These are phyloP conservation scores for Aphidius gifuensis DNA, from an alignment of 1,140 invertebrate species.

Conservation along the genomic window DNA sequence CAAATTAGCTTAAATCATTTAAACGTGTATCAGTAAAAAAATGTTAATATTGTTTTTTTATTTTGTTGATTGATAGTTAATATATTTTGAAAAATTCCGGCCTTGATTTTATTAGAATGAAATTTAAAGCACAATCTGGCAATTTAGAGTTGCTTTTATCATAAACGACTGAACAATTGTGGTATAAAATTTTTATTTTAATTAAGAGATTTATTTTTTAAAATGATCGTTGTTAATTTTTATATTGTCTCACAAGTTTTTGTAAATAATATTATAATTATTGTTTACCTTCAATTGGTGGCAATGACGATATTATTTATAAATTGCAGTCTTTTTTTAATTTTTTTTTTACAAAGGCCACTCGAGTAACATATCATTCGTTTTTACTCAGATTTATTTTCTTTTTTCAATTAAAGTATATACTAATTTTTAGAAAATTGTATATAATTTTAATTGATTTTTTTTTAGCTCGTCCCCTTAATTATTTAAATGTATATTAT, in stretches of 20 bases:
- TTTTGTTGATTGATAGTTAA: too few species aligned
- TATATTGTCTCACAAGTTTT: constrained; percentile 24
- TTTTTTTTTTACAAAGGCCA: constrained; percentile 42
- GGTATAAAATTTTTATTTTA: too few species aligned
- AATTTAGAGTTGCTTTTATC: too few species aligned
- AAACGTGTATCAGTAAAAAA: too few species aligned
- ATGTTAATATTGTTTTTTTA: too few species aligned
- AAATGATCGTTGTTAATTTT: too few species aligned
- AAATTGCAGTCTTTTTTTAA: constrained; percentile 48
- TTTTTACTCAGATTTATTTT: constrained; percentile 11
- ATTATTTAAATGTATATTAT: constrained; percentile 6
- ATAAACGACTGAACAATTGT: too few species aligned
- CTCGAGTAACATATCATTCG: constrained; percentile 31
- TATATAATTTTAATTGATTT: constrained; percentile 18
- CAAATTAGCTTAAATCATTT: too few species aligned
- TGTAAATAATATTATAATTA: constrained; percentile 15
- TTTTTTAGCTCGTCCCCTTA: constrained; percentile 14
- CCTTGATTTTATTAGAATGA: too few species aligned
- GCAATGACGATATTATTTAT: constrained; percentile 40
- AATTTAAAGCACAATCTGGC: too few species aligned
- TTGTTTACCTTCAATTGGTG: constrained; percentile 23
- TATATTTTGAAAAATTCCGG: too few species aligned
- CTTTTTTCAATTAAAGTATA: constrained; percentile 7
- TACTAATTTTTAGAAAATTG: constrained; percentile 23
- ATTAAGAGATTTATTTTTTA: too few species aligned